Conservation (phyloP, 2,888 invertebrate species). For the Onchidella celtica region DNA sequence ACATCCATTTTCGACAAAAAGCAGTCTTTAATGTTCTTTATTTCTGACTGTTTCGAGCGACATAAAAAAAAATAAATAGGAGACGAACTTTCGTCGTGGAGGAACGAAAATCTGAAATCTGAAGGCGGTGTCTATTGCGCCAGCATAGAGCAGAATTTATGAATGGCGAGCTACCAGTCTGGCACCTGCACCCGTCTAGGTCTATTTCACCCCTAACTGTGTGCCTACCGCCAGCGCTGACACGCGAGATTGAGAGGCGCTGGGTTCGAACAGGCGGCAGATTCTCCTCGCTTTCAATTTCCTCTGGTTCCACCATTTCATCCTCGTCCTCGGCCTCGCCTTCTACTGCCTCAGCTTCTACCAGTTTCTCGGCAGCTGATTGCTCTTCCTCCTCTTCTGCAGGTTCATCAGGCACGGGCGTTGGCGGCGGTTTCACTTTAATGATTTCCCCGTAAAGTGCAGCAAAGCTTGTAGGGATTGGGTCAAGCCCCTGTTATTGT, state of each 20-base stretch:
- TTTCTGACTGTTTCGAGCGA: too few species aligned
- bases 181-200: too few species aligned
- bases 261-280: background rate
- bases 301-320: slow-evolving; percentile 21
- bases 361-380: background rate
- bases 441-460: too few species aligned
- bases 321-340: slow-evolving; percentile 5
- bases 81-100: too few species aligned
- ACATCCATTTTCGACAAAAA: too few species aligned
- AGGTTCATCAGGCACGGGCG: background rate
- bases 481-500: background rate
- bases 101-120: too few species aligned
- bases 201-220: too few species aligned
- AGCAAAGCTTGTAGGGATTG: background rate
- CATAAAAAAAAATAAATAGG: too few species aligned
- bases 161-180: too few species aligned
- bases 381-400: background rate
- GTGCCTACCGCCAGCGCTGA: background rate
- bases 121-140: too few species aligned
- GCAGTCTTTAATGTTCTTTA: too few species aligned
- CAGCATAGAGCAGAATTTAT: too few species aligned
- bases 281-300: slow-evolving; percentile 38
- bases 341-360: background rate
- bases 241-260: background rate
- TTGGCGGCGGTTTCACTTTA: background rate